Evolutionary conservation across 2,113 vertebrate genomes (phyloP).

Genomic region (Muscicapa adusta): DNA sequence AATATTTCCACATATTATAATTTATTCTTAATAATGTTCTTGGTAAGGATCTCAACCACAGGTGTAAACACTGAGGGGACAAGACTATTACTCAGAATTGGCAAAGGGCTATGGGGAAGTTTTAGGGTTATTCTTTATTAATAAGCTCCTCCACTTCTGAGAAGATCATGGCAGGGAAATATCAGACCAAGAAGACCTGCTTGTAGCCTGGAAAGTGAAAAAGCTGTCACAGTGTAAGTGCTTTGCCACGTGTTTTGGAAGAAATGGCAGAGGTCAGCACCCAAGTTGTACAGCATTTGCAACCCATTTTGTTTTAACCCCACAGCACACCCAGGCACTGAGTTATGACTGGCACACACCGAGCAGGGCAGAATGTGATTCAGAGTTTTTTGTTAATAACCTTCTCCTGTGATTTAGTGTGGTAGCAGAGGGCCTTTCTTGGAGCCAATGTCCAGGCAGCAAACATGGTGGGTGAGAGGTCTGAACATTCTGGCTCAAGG

Average conservation of each 20-base stretch:
- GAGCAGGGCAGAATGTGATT: neutral
- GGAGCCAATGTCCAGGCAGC: neutral
- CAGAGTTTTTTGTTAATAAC: neutral
- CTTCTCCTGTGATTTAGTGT: neutral
- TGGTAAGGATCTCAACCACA: neutral
- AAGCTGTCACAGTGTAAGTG: neutral
- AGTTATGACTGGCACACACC: neutral
- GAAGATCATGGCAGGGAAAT: neutral
- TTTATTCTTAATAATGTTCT: neutral
- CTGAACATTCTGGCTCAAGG: neutral
- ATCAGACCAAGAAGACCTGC: neutral
- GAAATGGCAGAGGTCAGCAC: neutral
- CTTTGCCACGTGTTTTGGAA: neutral
- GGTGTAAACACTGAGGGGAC: neutral
- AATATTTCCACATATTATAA: neutral
- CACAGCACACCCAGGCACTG: neutral
- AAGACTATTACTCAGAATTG: neutral
- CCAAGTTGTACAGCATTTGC: fast-evolving
- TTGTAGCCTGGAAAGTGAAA: neutral
- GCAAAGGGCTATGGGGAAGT: neutral
- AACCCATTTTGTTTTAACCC: neutral
- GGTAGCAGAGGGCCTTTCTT: neutral
- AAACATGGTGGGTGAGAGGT: neutral
- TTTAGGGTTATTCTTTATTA: neutral
- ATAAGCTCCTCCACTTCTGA: neutral